A percentile compares a stretch with the other conserved stretches of the same genome.
These are phyloP conservation scores for Vanessa tameamea DNA, from an alignment of 1,140 invertebrate species.

Conservation along the genomic window DNA sequence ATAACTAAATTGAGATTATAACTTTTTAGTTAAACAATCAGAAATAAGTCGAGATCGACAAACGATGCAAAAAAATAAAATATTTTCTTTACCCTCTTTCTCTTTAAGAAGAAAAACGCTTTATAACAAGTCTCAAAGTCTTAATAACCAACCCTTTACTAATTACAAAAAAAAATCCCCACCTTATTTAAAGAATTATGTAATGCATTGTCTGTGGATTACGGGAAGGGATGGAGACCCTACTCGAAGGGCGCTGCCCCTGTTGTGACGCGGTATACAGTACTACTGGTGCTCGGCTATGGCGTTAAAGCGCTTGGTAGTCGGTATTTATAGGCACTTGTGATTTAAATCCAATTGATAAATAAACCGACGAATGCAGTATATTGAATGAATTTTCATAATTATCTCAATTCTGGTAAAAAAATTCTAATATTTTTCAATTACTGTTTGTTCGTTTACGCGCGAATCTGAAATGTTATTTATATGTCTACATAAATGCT, in stretches of 20 bases:
- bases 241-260: slow-evolving; percentile 36
- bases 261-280: slow-evolving; percentile 38
- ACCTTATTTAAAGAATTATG: background rate
- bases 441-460: too few species aligned
- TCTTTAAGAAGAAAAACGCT: too few species aligned
- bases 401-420: too few species aligned
- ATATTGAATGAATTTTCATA: too few species aligned
- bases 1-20: too few species aligned
- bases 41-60: too few species aligned
- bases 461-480: too few species aligned
- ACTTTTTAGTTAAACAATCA: too few species aligned
- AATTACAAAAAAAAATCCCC: background rate
- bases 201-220: background rate
- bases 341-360: slow-evolving; percentile 11
- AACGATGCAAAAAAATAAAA: too few species aligned
- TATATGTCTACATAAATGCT: too few species aligned
- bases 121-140: too few species aligned
- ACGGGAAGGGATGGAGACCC: slow-evolving; percentile 1
- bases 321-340: slow-evolving; percentile 22
- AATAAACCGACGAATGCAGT: background rate
- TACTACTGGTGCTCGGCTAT: slow-evolving; percentile 13
- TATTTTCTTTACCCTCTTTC: too few species aligned
- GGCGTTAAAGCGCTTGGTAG: slow-evolving; percentile 14
- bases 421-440: background rate
- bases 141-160: background rate